Conservation (phyloP, 2,797 vertebrate genomes). For the Spinus pinus region DNA sequence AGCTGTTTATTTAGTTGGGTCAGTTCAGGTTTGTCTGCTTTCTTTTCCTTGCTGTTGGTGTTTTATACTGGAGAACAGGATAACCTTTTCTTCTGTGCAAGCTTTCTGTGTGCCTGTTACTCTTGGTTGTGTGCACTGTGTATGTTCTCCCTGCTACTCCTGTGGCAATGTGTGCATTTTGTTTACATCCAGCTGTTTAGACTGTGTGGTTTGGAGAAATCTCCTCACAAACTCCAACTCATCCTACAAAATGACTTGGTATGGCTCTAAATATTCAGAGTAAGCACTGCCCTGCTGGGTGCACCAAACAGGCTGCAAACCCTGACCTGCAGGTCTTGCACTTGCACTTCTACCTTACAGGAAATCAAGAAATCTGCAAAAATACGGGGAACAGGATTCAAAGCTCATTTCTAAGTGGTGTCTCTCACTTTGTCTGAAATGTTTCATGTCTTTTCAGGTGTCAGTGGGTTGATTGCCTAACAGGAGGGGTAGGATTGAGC, state of each 20-base stretch:
- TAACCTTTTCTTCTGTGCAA: background rate
- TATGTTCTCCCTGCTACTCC: background rate
- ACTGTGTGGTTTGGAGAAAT: conserved; percentile 7
- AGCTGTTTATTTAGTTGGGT: background rate
- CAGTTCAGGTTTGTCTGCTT: background rate
- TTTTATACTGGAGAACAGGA: background rate
- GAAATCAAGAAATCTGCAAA: background rate
- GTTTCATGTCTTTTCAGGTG: conserved; percentile 57
- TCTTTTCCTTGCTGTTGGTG: background rate
- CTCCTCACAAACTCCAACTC: background rate
- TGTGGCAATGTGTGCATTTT: background rate
- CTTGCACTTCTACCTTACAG: background rate
- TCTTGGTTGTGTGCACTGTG: background rate
- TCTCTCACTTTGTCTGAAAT: conserved; percentile 10
- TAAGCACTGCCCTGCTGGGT: background rate
- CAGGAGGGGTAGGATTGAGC: conserved; percentile 62
- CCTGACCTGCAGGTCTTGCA: background rate
- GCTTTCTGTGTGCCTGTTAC: background rate
- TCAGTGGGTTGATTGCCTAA: conserved; percentile 61
- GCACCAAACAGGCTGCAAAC: background rate
- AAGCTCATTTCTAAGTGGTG: background rate
- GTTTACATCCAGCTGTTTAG: background rate
- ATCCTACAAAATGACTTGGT: background rate
- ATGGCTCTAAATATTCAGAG: background rate
- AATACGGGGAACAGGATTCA: background rate